Evolutionary conservation across 1,140 invertebrate species (phyloP).

Genomic region (Caenorhabditis tropicalis): DNA sequence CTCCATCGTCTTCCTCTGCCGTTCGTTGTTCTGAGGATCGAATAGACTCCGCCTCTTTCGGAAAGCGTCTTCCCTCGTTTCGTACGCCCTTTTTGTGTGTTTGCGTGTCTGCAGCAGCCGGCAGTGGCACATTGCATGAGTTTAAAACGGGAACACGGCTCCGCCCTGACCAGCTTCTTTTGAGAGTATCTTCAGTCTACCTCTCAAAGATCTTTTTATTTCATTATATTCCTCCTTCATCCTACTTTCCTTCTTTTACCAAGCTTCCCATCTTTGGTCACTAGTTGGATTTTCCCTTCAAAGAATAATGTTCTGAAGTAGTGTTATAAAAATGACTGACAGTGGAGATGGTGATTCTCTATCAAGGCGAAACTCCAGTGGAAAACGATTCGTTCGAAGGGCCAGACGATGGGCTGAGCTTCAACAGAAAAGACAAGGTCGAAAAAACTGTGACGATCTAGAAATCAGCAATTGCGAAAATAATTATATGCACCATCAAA

Average conservation of each 20-base stretch:
- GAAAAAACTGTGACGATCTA: neutral
- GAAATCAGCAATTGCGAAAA: too few relatives aligned
- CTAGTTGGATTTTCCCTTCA: too few relatives aligned
- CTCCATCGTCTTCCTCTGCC: neutral
- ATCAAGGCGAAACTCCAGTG: conserved; percentile 22
- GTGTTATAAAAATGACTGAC: neutral
- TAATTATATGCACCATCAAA: neutral
- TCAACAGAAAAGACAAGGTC: conserved; percentile 51
- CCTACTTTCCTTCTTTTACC: neutral
- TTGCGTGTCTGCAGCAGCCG: conserved; percentile 7
- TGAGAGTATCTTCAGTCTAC: neutral
- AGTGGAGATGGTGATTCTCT: neutral
- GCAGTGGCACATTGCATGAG: conserved; percentile 31
- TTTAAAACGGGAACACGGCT: conserved; percentile 12
- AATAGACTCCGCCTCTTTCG: conserved; percentile 21
- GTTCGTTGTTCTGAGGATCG: neutral
- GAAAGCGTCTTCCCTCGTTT: neutral
- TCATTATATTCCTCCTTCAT: neutral
- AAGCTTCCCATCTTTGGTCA: neutral
- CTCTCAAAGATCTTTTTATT: neutral
- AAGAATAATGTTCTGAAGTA: neutral
- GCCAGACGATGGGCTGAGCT: conserved; percentile 57
- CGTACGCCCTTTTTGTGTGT: neutral
- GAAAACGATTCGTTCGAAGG: conserved; percentile 54
- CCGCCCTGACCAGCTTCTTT: neutral